Evolutionary conservation across 2,888 invertebrate genomes (phyloP), one percentile per base, ranked within the genome.

Genomic region (Cepaea hortensis): DNA sequence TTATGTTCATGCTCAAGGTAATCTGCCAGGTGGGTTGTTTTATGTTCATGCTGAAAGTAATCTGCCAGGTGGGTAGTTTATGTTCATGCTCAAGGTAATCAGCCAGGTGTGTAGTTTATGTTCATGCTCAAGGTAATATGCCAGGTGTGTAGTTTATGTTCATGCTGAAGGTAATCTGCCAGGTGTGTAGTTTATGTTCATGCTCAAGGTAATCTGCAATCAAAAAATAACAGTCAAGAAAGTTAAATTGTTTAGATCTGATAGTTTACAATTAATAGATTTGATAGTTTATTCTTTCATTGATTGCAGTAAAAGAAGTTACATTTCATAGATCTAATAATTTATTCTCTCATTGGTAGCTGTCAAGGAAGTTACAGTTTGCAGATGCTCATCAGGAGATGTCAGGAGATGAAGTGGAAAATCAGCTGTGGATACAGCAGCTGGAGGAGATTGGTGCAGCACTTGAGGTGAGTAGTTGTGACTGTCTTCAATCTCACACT

Each of bases 311-410:
- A 96, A 46, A 95, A 95, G 93, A 96, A 96, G 88, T 95, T 97
- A 89, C 96, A 97, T 94, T 96, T 96, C 94, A 6, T 15, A 18
- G 97, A 97, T 94, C 96, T 35, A 1, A 35, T 35, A 35, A 1
- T 35, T 68, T 20, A 11, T 68, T 48, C 15, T 11, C 6, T 73
- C 18, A 48, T 50, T 88, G 90, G 7, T 89, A 94, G 90, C 93
- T 96, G 90, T 95, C 96, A 46, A 95, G 95, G 93, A 96, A 96
- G 88, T 95, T 97, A 89, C 96, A 97, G 94, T 96, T 96, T 94
- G 18, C 68, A 18, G 97, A 97, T 94, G 96, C 96, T 1, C 94
- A 95, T 87, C 87, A 90, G 15, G 89, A 91, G 72, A 92, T 93
- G 48, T 87, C 89, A 65, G 90, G 90, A 85, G 93, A 92, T 68